Percentiles rank a stretch among this genome's conserved stretches.
Evolutionary conservation across 92 coral and sea anemone species (phyloP).

Genomic region (Montipora capitata): DNA sequence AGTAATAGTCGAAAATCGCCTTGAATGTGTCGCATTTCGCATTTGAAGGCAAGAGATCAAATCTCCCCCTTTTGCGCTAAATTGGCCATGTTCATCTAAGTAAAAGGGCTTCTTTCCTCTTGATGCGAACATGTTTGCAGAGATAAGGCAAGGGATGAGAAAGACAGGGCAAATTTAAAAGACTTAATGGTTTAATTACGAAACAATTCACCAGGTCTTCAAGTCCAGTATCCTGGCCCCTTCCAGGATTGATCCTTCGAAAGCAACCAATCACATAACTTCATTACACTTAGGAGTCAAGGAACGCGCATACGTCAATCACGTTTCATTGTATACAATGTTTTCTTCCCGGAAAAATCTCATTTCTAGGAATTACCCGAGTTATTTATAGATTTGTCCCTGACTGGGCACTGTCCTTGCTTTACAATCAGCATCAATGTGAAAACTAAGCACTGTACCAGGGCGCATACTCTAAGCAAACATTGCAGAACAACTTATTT

Average conservation of each 20-base stretch:
- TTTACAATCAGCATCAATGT: not conserved
- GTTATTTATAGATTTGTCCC: not conserved
- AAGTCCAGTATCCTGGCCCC: not conserved
- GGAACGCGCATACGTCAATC: conserved; percentile 16
- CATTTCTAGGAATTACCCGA: conserved; percentile 9
- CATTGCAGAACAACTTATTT: not conserved
- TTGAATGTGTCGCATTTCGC: conserved; percentile 57
- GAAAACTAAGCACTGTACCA: not conserved
- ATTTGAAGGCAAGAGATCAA: conserved; percentile 59
- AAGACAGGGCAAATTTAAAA: not conserved
- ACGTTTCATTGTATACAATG: conserved; percentile 1
- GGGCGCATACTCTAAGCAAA: conserved; percentile 3
- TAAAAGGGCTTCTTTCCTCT: not conserved
- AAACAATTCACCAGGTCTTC: conserved; percentile 12
- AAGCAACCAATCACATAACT: conserved; percentile 25
- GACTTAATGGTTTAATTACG: not conserved
- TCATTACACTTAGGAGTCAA: not conserved
- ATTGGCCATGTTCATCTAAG: not conserved
- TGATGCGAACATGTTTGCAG: not conserved
- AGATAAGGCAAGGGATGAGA: not conserved
- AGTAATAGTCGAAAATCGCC: conserved; percentile 73
- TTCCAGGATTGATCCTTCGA: not conserved
- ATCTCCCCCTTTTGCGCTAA: not conserved
- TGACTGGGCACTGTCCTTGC: not conserved
- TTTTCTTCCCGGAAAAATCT: conserved; percentile 9